Conservation (phyloP, 2,888 invertebrate species). For the Trimorus sp. region DNA sequence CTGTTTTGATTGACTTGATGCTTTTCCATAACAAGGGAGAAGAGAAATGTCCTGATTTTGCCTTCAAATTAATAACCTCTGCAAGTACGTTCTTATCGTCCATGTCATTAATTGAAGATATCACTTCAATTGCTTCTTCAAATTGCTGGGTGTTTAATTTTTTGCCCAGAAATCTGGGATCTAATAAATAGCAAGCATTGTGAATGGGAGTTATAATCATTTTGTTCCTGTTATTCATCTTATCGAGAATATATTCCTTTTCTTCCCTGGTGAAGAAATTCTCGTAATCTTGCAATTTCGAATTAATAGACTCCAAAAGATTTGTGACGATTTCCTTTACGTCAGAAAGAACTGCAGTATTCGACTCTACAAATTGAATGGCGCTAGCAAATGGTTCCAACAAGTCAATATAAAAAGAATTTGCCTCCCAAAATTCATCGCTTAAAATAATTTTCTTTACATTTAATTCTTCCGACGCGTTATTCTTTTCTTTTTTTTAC, state of each 20-base stretch:
- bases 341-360: conserved; percentile 30
- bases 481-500: neutral
- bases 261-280: conserved; percentile 15
- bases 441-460: conserved; percentile 26
- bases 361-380: conserved; percentile 22
- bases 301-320: conserved; percentile 1
- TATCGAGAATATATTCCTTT: conserved; percentile 17
- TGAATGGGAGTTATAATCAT: conserved; percentile 26
- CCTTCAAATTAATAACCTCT: conserved; percentile 26
- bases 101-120: conserved; percentile 11
- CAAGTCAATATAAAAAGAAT: conserved; percentile 28
- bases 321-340: conserved; percentile 9
- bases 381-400: conserved; percentile 25
- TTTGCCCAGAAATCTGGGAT: conserved; percentile 30
- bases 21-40: conserved; percentile 20
- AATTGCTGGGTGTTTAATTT: conserved; percentile 15
- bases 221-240: conserved; percentile 8
- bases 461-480: neutral
- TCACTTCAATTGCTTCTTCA: conserved; percentile 14
- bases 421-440: conserved; percentile 33
- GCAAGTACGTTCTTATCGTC: conserved; percentile 13
- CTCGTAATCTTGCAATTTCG: conserved; percentile 19
- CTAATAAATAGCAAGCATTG: conserved; percentile 24
- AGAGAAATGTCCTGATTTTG: conserved; percentile 18
- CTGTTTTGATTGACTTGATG: conserved; percentile 25